Evolutionary conservation across 2,797 vertebrate species (phyloP).

Genomic region (Euthynnus affinis): DNA sequence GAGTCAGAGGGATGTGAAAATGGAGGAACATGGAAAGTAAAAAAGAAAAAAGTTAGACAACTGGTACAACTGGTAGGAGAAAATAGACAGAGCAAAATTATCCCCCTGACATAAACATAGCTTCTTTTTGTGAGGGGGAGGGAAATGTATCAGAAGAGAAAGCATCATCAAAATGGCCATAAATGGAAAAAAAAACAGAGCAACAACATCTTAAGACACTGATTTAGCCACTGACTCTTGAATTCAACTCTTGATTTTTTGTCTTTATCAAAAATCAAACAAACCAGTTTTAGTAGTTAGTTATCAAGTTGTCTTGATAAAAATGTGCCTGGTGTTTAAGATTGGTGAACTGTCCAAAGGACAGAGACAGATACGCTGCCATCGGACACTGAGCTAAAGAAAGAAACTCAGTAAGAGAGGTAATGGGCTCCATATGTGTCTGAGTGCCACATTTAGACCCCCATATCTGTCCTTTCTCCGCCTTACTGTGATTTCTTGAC

Average conservation of each 20-base stretch:
- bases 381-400: slow-evolving; percentile 30
- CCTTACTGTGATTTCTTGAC: slow-evolving; percentile 44
- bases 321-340: neutral
- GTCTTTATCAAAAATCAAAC: neutral
- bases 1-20: neutral
- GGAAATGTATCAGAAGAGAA: neutral
- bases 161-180: neutral
- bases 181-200: neutral
- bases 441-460: slow-evolving; percentile 56
- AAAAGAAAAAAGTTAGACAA: neutral
- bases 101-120: neutral
- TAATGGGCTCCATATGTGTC: slow-evolving; percentile 70
- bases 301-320: neutral
- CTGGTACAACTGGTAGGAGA: slow-evolving; percentile 1
- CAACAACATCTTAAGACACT: neutral
- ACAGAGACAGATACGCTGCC: slow-evolving; percentile 42
- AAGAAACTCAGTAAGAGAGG: slow-evolving; percentile 12
- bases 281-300: slow-evolving; percentile 19
- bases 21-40: neutral
- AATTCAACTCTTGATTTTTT: neutral
- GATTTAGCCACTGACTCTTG: neutral
- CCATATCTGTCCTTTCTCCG: slow-evolving; percentile 43
- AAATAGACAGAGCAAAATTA: neutral
- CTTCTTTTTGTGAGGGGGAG: neutral
- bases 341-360: slow-evolving; percentile 24